Evolutionary conservation across 1,140 invertebrate genomes (phyloP).

Genomic region (Drosophila biarmipes): DNA sequence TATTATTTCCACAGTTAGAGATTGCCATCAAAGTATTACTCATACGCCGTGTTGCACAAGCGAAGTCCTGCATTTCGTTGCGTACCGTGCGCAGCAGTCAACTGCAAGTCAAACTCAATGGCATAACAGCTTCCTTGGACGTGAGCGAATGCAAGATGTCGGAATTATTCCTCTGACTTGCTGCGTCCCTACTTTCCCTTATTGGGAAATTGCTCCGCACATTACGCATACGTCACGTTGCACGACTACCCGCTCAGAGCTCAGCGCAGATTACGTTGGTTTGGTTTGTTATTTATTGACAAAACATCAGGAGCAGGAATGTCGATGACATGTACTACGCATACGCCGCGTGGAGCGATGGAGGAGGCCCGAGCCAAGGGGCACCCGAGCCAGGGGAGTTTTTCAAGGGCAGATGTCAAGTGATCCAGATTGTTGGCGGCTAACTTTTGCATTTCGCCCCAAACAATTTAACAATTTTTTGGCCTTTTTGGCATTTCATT

Average conservation of each 20-base stretch:
- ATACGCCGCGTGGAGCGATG: constrained; percentile 13
- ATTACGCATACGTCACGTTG: constrained; percentile 36
- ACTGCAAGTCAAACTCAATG: constrained; percentile 1
- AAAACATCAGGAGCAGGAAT: constrained; percentile 41
- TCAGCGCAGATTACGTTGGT: constrained; percentile 24
- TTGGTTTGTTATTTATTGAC: constrained; percentile 54
- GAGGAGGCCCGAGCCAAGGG: neutral
- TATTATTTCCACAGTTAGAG: too few relatives aligned
- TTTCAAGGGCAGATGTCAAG: constrained; percentile 35
- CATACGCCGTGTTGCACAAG: too few relatives aligned
- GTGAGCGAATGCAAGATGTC: constrained; percentile 6
- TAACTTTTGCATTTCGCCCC: constrained; percentile 27
- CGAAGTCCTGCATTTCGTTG: neutral
- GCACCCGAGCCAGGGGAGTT: neutral
- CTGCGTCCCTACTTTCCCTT: too few relatives aligned
- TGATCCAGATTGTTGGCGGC: constrained; percentile 17
- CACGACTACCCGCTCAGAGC: neutral
- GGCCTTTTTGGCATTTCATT: constrained; percentile 45
- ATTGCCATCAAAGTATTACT: too few relatives aligned
- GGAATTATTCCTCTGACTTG: neutral
- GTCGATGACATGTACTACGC: constrained; percentile 39
- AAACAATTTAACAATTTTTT: constrained; percentile 51
- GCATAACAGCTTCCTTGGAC: neutral
- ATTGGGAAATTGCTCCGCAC: neutral
- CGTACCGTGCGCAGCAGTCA: neutral